Conservation (phyloP, 2,888 invertebrate species). For the Thereva nobilitata region DNA sequence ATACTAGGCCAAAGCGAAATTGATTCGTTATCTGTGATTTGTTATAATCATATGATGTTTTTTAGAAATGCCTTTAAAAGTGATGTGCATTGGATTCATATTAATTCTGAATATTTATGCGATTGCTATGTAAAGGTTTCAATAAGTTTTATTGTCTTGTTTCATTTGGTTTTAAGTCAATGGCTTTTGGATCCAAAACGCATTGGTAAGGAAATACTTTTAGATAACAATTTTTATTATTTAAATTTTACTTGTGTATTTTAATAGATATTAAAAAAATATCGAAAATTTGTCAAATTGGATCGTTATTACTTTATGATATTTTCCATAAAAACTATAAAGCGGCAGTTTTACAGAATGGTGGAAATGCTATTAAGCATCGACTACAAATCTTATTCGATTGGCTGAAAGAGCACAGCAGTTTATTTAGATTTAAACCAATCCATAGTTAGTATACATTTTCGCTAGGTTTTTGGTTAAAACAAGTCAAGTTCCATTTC, state of each 20-base stretch:
- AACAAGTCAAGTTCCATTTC: too few relatives aligned
- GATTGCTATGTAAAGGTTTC: slow-evolving; percentile 40
- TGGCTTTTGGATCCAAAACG: slow-evolving; percentile 39
- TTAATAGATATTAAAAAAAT: slow-evolving; percentile 33
- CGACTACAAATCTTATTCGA: slow-evolving; percentile 39
- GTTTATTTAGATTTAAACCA: slow-evolving; percentile 34
- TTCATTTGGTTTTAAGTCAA: slow-evolving; percentile 39
- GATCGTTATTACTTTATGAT: slow-evolving; percentile 34
- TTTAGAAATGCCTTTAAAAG: slow-evolving; percentile 32
- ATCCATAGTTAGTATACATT: slow-evolving; percentile 38
- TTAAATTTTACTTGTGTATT: slow-evolving; percentile 5
- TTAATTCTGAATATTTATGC: slow-evolving; percentile 26
- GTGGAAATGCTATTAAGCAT: slow-evolving; percentile 39
- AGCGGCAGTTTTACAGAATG: slow-evolving; percentile 34
- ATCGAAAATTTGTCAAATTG: slow-evolving; percentile 34
- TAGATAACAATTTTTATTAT: not conserved
- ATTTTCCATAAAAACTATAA: slow-evolving; percentile 37
- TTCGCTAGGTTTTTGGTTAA: not conserved
- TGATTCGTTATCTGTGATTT: slow-evolving; percentile 30
- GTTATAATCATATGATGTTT: slow-evolving; percentile 37
- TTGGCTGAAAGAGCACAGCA: slow-evolving; percentile 39
- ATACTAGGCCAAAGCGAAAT: slow-evolving; percentile 17
- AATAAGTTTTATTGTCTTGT: slow-evolving; percentile 37
- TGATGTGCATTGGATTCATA: slow-evolving; percentile 27
- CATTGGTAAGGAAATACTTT: slow-evolving; percentile 36